Base-by-base conservation (phyloP, 2,888 invertebrate genomes). In the Orthonevra nobilis region DNA sequence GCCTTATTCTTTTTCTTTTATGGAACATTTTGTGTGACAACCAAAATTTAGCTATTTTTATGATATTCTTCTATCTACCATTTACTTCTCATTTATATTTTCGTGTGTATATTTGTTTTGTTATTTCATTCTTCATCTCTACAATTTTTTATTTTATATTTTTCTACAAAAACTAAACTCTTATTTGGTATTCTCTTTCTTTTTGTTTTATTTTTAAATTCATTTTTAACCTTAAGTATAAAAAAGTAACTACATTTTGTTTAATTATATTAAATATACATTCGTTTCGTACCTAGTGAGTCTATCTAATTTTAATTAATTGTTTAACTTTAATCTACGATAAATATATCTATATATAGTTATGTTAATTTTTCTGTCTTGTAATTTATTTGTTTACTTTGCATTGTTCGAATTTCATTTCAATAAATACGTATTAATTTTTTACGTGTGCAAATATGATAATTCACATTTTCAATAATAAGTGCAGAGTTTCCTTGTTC, bases 381-480 rank as follows among this genome's bases (percentile, higher is more conserved):
- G 30, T 60, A 44, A n/a, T n/a, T 12, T 36, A 28, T 30, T n/a
- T 60, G 72, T 30, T 52, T 32, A 19, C 42, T 44, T 42, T 48
- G 30, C n/a, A 68, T 64, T 48, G 56, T 58, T 52, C 56, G 34
- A 54, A 15, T 52, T 54, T 42, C 40, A 6, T 56, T 52, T 46
- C 10, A 14, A 69, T 68, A 20, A 26, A 61, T 61, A 34, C 36
- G 69, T 69, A 48, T 38, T 15, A 42, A 40, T 32, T 60, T 38
- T n/a, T n/a, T n/a, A n/a, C 28, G 10, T 66, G 58, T 52, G 28
- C 73, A 81, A 84, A 83, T 84, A 82, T 74, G 83, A 84, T 82
- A 82, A 81, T 82, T 82, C 81, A 82, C 79, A 48, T 81, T 61
- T 34, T 34, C 70, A 74, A 77, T 70, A 77, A 64, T 66, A 61